Evolutionary conservation across 2,113 vertebrate species (phyloP).

Genomic region (Gymnogyps californianus): DNA sequence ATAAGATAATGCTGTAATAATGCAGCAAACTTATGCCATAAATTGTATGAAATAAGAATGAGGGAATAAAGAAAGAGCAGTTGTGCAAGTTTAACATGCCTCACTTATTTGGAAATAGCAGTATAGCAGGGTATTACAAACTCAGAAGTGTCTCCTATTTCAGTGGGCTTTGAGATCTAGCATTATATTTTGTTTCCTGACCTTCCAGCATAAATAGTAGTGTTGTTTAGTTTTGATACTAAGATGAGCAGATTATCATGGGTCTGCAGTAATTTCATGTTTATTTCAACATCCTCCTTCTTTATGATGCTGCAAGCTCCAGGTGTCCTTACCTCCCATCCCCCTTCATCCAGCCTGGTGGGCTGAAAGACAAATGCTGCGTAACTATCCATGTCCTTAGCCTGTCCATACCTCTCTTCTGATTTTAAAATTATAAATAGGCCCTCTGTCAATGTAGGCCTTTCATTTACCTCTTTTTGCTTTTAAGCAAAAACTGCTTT

Average conservation of each 20-base stretch:
- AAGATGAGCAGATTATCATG: neutral
- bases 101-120: neutral
- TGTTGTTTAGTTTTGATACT: neutral
- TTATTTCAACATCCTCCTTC: neutral
- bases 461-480: neutral
- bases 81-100: neutral
- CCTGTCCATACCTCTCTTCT: neutral
- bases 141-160: neutral
- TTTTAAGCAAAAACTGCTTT: no score
- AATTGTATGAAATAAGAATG: no score
- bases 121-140: neutral
- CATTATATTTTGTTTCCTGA: neutral
- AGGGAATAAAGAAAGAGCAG: neutral
- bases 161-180: neutral
- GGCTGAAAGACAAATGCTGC: neutral
- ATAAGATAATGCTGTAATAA: no score
- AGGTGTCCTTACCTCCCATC: neutral
- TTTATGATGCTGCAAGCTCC: neutral
- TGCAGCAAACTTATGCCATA: no score
- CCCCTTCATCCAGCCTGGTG: neutral
- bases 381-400: accelerated
- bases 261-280: neutral
- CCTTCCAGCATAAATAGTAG: neutral
- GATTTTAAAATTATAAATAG: neutral
- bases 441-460: neutral